Evolutionary conservation across 2,797 vertebrate species (phyloP).

Genomic region (Crypturellus tataupa): DNA sequence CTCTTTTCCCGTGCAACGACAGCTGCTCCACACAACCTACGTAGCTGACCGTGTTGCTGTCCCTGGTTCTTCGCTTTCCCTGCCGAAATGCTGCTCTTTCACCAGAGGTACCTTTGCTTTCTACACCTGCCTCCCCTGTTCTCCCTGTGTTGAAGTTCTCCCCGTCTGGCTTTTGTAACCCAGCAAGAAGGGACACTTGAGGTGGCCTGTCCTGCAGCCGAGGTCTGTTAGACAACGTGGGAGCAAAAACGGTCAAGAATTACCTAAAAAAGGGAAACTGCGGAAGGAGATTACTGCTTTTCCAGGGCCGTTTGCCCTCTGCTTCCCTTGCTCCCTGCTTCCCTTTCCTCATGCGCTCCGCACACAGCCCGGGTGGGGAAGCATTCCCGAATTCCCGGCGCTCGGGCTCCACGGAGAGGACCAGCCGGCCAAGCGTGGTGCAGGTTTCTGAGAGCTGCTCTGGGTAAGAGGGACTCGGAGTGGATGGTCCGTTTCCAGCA

Average conservation of each 20-base stretch:
- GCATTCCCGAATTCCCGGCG: not conserved
- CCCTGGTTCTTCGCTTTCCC: no score
- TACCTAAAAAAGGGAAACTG: fast-evolving
- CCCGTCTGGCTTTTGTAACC: not conserved
- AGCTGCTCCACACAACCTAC: fast-evolving
- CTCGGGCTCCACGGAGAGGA: not conserved
- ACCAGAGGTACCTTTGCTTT: fast-evolving
- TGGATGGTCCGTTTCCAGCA: fast-evolving
- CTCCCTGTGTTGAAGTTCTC: fast-evolving
- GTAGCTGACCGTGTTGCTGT: fast-evolving
- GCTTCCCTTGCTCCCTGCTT: not conserved
- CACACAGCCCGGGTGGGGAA: fast-evolving
- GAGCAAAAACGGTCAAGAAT: not conserved
- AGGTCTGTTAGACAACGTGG: fast-evolving
- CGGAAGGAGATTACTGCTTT: fast-evolving
- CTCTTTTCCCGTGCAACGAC: fast-evolving
- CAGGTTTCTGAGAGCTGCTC: not conserved
- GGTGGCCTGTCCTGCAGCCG: no score
- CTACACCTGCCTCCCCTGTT: fast-evolving
- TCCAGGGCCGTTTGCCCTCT: not conserved
- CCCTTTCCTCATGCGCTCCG: fast-evolving
- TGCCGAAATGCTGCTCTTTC: fast-evolving
- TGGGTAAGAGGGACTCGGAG: no score
- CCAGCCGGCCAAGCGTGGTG: no score
- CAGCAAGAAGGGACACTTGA: fast-evolving